Conservation (phyloP, 1,140 invertebrate genomes). For the Drosophila nigromelanica region DNA sequence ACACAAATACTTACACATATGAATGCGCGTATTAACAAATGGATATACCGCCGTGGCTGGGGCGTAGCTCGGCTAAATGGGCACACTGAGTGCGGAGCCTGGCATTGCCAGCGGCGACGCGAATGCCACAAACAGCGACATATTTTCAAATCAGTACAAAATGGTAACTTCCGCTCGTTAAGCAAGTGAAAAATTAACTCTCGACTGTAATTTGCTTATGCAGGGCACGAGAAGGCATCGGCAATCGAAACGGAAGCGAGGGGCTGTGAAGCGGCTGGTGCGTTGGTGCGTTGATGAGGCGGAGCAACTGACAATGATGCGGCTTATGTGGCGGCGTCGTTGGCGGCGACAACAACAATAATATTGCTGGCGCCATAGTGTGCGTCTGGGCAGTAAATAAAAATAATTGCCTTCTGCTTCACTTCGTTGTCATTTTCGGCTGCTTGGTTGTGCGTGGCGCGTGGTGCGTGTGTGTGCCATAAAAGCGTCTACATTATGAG, state of each 20-base stretch:
- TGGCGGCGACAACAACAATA: slow-evolving; percentile 57
- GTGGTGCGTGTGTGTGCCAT: slow-evolving; percentile 36
- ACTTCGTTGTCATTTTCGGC: slow-evolving; percentile 72
- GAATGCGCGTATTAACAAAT: slow-evolving; percentile 78
- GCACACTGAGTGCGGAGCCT: slow-evolving; percentile 8
- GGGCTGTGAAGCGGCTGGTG: slow-evolving; percentile 19
- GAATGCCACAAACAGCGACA: slow-evolving; percentile 81
- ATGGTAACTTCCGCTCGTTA: slow-evolving; percentile 83
- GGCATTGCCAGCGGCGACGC: slow-evolving; percentile 57
- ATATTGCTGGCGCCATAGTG: slow-evolving; percentile 76
- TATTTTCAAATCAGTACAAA: slow-evolving; percentile 83
- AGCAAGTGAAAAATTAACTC: slow-evolving; percentile 83
- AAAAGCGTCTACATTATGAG: slow-evolving; percentile 73
- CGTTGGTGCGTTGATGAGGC: slow-evolving; percentile 50
- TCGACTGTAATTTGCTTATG: slow-evolving; percentile 79
- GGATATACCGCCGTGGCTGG: slow-evolving; percentile 31
- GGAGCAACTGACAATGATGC: slow-evolving; percentile 73
- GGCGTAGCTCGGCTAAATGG: slow-evolving; percentile 31
- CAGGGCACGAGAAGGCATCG: slow-evolving; percentile 43
- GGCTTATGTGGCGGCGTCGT: slow-evolving; percentile 71
- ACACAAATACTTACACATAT: slow-evolving; percentile 73
- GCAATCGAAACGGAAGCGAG: slow-evolving; percentile 6
- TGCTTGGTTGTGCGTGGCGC: slow-evolving; percentile 19
- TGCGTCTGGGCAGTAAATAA: slow-evolving; percentile 81
- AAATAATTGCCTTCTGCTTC: slow-evolving; percentile 83